Base-by-base conservation (phyloP, 2,888 invertebrate genomes). In the Troglohyphantes excavatus region DNA sequence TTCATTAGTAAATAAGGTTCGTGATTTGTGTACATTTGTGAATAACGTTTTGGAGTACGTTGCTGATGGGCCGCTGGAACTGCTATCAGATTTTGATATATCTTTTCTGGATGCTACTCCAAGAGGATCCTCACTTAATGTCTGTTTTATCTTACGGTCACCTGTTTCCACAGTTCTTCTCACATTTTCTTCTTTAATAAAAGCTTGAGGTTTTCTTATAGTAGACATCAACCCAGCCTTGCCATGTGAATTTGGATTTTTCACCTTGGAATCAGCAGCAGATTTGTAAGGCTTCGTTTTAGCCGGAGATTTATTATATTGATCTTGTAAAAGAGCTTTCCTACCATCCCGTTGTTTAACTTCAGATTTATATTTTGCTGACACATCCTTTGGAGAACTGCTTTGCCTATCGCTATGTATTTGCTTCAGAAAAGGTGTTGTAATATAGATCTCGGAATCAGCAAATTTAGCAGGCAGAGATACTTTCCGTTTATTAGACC, bases 391-490 rank as follows among this genome's bases (percentile, higher is more conserved):
- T 13, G n/a, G 39, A 21, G 23, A 43, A 21, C 21, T 63, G 46
- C 46, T 75, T 29, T 29, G 61, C 29, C 26, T 76, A 33, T 27
- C 26, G 27, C 59, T 19, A n/a, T 13, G 43, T 26, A 82, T 82
- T 39, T 82, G 81, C 53, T 89, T 89, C 3, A 89, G 29, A 3
- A 89, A 39, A 17, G 88, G 88, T 43, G 88, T 33, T 11, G 84
- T 90, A 19, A 90, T 17, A 84, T 61, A 90, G 43, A 90, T 84
- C 13, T 90, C 89, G 13, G 83, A 83, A 26, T 73, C 61, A 26
- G 89, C 89, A 84, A 90, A 90, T 53, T 90, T 90, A 53, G 89
- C 89, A 5, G 89, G 89, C 13, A 90, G 65, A 5, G 89, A 90
- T 0, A 83, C 70, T 83, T 84, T 90, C 53, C 89, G 39, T 1